Base-by-base conservation (phyloP, 2,888 invertebrate species). In the Harmothoe impar region DNA sequence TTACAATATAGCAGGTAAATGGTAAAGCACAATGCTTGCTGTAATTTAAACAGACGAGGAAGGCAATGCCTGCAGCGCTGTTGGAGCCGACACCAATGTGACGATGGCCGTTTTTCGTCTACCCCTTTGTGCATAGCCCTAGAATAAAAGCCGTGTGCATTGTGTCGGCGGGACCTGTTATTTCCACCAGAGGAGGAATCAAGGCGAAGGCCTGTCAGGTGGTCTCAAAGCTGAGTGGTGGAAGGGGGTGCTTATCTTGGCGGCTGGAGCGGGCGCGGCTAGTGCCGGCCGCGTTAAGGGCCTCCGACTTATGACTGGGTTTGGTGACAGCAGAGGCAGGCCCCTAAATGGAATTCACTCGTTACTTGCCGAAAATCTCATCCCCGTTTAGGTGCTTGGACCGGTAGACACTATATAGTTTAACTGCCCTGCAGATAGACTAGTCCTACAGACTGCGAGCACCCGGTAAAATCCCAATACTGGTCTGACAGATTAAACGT, bases 121-220 rank as follows among this genome's bases (percentile, higher is more conserved):
- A 20, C 1, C 62, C 3, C 62, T 62, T 62, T 62, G 62, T n/a
- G 20, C n/a, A 3, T 62, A n/a, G 62, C n/a, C 62, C 62, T 62
- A n/a, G n/a, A 62, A 62, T 62, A 62, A 62, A 20, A 62, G 5
- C n/a, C 3, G 1, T n/a, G n/a, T 20, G 62, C 62, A 62, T n/a
- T 62, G 62, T 62, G 54, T n/a, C 62, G n/a, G n/a, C n/a, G 62
- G 62, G 62, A 62, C n/a, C 23, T 62, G 62, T 62, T 62, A 62
- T 62, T 62, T 62, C 62, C 62, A 62, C 10, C 62, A 62, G 62
- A 62, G 72, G 72, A 72, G 72, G 31, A 72, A 29, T 29, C 72
- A 29, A 72, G 29, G 29, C 25, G 72, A 72, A n/a, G 29, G 25
- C 29, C 25, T 72, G 72, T 72, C 72, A 72, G 72, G 25, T 25